A percentile compares a stretch with the other conserved stretches of the same genome.
phyloP scores from a whole-genome alignment of 2,797 vertebrate species.

The Micromesistius poutassou region DNA sequence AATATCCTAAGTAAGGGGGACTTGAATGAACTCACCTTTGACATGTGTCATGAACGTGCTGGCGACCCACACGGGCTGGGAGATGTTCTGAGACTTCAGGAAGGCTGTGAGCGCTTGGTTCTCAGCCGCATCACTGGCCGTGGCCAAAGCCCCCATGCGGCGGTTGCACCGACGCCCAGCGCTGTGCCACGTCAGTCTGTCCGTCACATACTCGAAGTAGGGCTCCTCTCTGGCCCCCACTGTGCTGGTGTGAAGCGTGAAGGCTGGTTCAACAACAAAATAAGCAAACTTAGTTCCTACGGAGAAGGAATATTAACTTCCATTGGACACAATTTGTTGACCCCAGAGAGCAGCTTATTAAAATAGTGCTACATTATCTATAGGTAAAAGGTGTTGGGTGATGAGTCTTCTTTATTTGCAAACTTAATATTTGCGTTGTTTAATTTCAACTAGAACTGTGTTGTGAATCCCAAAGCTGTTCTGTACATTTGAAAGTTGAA shows the following conservation, averaged over 20 bases:
- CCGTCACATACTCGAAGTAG: constrained; percentile 64
- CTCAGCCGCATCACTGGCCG: constrained; percentile 46
- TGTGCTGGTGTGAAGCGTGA: constrained; percentile 46
- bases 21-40: constrained; percentile 57
- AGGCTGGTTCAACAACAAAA: constrained; percentile 28
- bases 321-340: background rate
- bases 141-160: constrained; percentile 61
- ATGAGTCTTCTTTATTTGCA: background rate
- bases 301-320: background rate
- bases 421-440: background rate
- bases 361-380: background rate
- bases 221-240: constrained; percentile 41
- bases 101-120: constrained; percentile 58
- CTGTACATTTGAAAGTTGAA: too few species aligned
- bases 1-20: constrained; percentile 19
- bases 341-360: background rate
- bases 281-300: background rate
- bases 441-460: background rate
- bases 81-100: constrained; percentile 70
- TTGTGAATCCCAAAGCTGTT: too few species aligned
- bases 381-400: background rate
- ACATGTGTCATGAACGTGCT: constrained; percentile 40
- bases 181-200: constrained; percentile 53
- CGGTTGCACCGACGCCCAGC: constrained; percentile 59
- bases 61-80: constrained; percentile 72